Base-by-base conservation (phyloP, 2,797 vertebrate species). In the Siniperca obscura region DNA sequence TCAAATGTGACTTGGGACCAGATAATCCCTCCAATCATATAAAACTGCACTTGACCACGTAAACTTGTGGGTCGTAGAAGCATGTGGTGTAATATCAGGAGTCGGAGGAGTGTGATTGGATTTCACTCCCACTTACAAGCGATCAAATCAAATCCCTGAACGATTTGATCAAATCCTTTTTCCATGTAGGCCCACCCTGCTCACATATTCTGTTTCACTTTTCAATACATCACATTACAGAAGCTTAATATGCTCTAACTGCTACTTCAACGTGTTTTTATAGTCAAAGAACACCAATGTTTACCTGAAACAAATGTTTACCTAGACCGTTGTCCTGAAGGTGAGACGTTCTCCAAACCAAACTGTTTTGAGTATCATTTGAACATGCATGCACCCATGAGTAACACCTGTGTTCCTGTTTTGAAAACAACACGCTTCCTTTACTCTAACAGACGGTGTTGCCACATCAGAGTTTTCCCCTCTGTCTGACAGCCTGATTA, bases 371-470 rank as follows among this genome's bases (percentile, higher is more conserved):
- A 72, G 81, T 81, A 76, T 85, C 66, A 73, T 75, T 67, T 82
- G 74, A 66, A 81, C 87, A 72, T 56, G 44, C 67, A 56, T 52
- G 80, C 76, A 77, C 61, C 19, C 78, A 21, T 69, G 84, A 86
- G 84, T 70, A 69, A 78, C 82, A 83, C 83, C 91, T 76, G 76
- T 70, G 59, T 44, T 81, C 73, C 67, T 94, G 92, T 95, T 95
- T 87, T 93, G 76, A 85, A 87, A 92, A 93, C 86, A 92, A 70
- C 85, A 86, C 62, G 76, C 88, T 87, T 55, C 59, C 70, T 80
- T 87, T 65, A 11, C 85, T 89, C 81, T 46, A 87, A 90, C 93
- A 76, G 87, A 80, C 84, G 25, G 72, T 93, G 93, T 94, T 94
- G 90, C 85, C 92, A 90, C 86, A 93, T 92, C 92, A 89, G 76